phyloP scores from a whole-genome alignment of 2,888 invertebrate species.

The Trissolcus brochymenae region DNA sequence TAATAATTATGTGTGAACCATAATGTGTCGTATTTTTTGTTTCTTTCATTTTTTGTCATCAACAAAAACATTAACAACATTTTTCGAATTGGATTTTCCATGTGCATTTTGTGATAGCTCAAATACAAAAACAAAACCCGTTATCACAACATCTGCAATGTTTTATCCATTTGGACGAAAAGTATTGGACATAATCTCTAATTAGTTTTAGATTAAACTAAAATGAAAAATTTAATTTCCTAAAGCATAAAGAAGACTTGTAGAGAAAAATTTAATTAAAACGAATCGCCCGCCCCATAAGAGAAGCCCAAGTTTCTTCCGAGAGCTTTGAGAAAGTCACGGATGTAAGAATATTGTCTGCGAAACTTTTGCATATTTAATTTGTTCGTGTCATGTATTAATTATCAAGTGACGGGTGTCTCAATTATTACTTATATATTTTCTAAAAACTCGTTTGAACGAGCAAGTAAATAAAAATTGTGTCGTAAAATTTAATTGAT shows the following conservation, averaged over 20 bases:
- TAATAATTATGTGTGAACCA: too few relatives aligned
- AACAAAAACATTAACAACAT: too few relatives aligned
- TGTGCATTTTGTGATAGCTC: too few relatives aligned
- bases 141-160: too few relatives aligned
- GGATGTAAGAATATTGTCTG: slow-evolving; percentile 32
- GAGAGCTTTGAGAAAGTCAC: slow-evolving; percentile 27
- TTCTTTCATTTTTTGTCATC: too few relatives aligned
- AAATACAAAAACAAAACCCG: too few relatives aligned
- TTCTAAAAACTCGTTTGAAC: not conserved
- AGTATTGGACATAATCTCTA: not conserved
- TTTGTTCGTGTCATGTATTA: slow-evolving; percentile 27
- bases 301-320: slow-evolving; percentile 29
- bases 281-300: slow-evolving; percentile 17
- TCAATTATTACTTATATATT: slow-evolving; percentile 11
- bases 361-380: slow-evolving; percentile 43
- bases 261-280: slow-evolving; percentile 35
- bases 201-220: slow-evolving; percentile 5
- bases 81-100: too few relatives aligned
- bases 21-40: too few relatives aligned
- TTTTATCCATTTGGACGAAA: not conserved
- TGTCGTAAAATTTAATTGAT: too few relatives aligned
- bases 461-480: not conserved
- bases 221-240: slow-evolving; percentile 14
- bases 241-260: slow-evolving; percentile 11
- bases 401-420: slow-evolving; percentile 25